Conservation (phyloP, 1,140 invertebrate species). For the Armadillidium nasatum region DNA sequence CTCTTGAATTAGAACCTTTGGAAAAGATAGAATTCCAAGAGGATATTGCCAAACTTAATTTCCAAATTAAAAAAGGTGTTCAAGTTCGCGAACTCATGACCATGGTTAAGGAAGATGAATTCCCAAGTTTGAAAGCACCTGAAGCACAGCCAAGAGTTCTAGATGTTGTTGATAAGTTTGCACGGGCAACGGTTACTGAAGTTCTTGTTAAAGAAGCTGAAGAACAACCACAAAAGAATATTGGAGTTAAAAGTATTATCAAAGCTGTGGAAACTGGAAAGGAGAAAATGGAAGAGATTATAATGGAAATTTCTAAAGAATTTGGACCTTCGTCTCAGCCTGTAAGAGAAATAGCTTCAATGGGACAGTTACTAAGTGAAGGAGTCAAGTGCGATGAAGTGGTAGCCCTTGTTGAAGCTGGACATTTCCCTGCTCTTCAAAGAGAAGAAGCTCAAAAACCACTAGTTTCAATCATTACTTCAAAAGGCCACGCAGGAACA, state of each 20-base stretch:
- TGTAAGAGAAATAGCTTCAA: constrained; percentile 44
- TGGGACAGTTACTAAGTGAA: constrained; percentile 43
- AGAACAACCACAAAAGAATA: constrained; percentile 31
- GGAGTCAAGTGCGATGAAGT: constrained; percentile 46
- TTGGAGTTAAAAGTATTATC: constrained; percentile 36
- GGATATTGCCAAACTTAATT: constrained; percentile 40
- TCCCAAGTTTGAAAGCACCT: constrained; percentile 31
- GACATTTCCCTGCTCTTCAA: constrained; percentile 33
- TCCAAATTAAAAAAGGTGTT: constrained; percentile 41
- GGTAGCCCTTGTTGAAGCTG: constrained; percentile 46
- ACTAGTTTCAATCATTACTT: constrained; percentile 37
- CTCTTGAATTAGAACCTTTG: constrained; percentile 35
- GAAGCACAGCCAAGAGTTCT: constrained; percentile 34
- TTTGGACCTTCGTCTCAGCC: constrained; percentile 42
- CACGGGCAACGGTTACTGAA: constrained; percentile 35
- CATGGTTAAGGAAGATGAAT: constrained; percentile 43
- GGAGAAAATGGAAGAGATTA: constrained; percentile 42
- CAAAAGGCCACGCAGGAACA: constrained; percentile 38
- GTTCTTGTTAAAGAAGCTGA: constrained; percentile 39
- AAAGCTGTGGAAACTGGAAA: constrained; percentile 36
- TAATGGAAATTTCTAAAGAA: constrained; percentile 42
- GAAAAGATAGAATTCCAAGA: constrained; percentile 33
- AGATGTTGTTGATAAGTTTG: constrained; percentile 36
- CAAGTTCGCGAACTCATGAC: constrained; percentile 43
- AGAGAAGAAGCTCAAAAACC: constrained; percentile 37